Percentiles rank a stretch among this genome's conserved stretches.
phyloP scores from a whole-genome alignment of 2,113 vertebrate species.

The Ivindomyrus marchei region DNA sequence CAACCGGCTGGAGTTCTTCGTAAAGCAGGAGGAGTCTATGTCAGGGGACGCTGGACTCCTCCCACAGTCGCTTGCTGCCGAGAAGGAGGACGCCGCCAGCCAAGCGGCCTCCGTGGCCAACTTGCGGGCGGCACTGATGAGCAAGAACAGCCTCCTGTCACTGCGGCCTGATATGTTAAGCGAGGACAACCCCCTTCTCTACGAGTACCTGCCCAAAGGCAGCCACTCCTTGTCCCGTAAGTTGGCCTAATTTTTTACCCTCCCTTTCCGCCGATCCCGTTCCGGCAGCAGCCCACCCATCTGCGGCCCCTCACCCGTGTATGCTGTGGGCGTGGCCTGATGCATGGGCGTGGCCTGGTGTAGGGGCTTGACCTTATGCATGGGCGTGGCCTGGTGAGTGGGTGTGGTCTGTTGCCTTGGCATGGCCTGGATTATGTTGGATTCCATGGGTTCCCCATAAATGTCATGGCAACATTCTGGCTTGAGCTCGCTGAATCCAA shows the following conservation, averaged over 20 bases:
- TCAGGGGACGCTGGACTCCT: conserved; percentile 69
- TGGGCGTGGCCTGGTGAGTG: background rate
- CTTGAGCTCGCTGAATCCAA: background rate
- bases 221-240: conserved; percentile 88
- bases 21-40: conserved; percentile 73
- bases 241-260: conserved; percentile 51
- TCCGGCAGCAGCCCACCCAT: background rate
- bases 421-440: background rate
- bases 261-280: conserved; percentile 9
- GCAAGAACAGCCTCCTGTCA: conserved; percentile 93
- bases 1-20: conserved; percentile 74
- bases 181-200: conserved; percentile 88
- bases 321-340: background rate
- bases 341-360: background rate
- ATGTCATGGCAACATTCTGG: background rate
- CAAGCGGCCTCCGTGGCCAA: conserved; percentile 81
- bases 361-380: background rate
- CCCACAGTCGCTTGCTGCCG: conserved; percentile 57
- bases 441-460: background rate
- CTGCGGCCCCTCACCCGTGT: background rate
- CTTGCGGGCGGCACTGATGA: conserved; percentile 89
- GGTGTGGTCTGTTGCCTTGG: background rate
- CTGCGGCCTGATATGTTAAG: conserved; percentile 87
- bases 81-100: conserved; percentile 72
- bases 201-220: conserved; percentile 93